Evolutionary conservation across 2,113 vertebrate genomes (phyloP).

Genomic region (Poecilia latipinna): DNA sequence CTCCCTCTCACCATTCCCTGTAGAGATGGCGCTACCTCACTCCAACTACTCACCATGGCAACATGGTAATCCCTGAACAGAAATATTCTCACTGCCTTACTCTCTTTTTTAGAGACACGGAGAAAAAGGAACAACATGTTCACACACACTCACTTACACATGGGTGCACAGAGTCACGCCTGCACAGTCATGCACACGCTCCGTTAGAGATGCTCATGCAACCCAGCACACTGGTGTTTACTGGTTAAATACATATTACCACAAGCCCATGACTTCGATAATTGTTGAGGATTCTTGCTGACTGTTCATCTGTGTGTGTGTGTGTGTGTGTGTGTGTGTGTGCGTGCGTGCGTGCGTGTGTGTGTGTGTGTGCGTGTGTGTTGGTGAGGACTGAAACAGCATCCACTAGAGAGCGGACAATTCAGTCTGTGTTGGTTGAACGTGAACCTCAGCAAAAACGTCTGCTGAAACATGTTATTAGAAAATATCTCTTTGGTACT

Average conservation of each 20-base stretch:
- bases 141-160: constrained; percentile 20
- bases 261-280: constrained; percentile 22
- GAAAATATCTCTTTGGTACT: neutral
- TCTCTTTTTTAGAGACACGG: constrained; percentile 14
- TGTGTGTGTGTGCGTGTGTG: constrained; percentile 5
- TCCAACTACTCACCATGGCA: constrained; percentile 81
- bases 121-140: constrained; percentile 6
- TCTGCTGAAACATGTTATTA: neutral
- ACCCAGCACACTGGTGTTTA: constrained; percentile 58
- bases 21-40: constrained; percentile 72
- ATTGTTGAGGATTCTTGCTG: constrained; percentile 24
- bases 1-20: constrained; percentile 57
- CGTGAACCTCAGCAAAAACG: neutral
- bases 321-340: constrained; percentile 23
- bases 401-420: constrained; percentile 25
- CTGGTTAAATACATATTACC: constrained; percentile 54
- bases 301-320: constrained; percentile 5
- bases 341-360: neutral
- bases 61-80: constrained; percentile 79
- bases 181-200: constrained; percentile 26
- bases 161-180: constrained; percentile 2
- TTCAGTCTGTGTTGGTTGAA: constrained; percentile 6
- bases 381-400: constrained; percentile 31
- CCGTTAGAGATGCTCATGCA: constrained; percentile 37
- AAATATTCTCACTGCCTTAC: constrained; percentile 54